Evolutionary conservation across 2,888 invertebrate species (phyloP), one percentile per base, ranked within the genome.

Genomic region (Mimachlamys varia): DNA sequence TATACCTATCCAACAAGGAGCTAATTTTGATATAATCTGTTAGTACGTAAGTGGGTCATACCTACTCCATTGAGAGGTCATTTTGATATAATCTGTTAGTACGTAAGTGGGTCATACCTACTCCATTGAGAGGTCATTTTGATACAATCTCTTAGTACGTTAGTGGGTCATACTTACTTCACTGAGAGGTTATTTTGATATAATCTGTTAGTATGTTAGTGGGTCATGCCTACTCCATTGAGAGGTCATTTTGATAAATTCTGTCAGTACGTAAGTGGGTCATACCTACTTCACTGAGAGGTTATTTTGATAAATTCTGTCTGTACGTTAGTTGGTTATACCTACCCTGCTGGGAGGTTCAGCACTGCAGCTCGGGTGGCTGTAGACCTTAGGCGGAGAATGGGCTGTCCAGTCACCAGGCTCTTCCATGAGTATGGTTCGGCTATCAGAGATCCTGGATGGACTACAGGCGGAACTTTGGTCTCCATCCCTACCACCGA

Each of bases 391-490:
- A 96, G 92, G 33, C 96, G 92, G 37, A 96, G 94, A 58, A 96
- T 95, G 27, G 96, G 96, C 91, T 96, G 96, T 37, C 96, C 96
- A 19, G 95, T 96, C 5, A 96, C 95, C 44, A 97, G 92, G 89
- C 95, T 95, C 93, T 96, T 96, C 97, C 97, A 97, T n/a, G 96
- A 96, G 93, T 96, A 96, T 0, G 96, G 96, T 92, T 97, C 97
- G 22, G 96, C 96, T 38, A 96, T 95, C 88, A 97, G 93, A 5
- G 96, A 94, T 2, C 96, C 96, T 22, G 95, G 95, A n/a, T 93
- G 92, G 4, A 95, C 94, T 22, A 93, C 92, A 17, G 93, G 93
- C 7, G 95, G 94, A 2, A 94, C 92, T 13, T 93, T 91, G 58
- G 92, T 92, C 44, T 94, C 93, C 53, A 94, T 93, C 90, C 94